phyloP scores from a whole-genome alignment of 2,797 vertebrate species.

The Danio tinwini region DNA sequence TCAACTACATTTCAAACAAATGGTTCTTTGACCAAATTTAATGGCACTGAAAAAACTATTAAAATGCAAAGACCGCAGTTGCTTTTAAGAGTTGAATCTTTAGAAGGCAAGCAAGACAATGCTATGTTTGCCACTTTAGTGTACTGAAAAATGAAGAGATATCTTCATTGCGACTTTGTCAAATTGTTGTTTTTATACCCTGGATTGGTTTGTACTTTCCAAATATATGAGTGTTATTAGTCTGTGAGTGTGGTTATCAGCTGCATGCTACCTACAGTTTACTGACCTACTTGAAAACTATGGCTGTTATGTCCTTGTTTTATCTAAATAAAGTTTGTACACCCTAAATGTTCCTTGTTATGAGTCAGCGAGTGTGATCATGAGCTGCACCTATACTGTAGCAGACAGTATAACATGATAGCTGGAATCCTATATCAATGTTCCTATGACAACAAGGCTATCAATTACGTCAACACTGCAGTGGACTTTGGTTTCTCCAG shows the following conservation, averaged over 20 bases:
- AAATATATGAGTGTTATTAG: too few relatives aligned
- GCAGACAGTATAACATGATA: conserved; percentile 56
- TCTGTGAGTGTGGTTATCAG: too few relatives aligned
- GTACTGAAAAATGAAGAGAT: neutral
- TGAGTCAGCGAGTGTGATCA: conserved; percentile 11
- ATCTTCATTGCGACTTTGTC: neutral
- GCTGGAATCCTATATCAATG: conserved; percentile 72
- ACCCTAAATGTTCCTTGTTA: neutral
- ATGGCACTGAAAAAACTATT: neutral
- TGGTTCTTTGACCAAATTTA: neutral
- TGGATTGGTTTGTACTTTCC: too few relatives aligned
- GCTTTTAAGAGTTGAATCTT: neutral
- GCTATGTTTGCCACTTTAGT: neutral
- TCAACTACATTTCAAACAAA: neutral
- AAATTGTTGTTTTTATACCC: neutral
- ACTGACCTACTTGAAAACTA: neutral
- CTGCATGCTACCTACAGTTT: too few relatives aligned
- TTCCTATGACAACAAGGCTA: conserved; percentile 83
- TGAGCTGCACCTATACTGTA: conserved; percentile 13
- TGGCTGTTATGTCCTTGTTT: conserved; percentile 11
- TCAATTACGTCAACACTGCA: conserved; percentile 73
- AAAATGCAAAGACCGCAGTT: neutral
- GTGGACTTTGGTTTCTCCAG: conserved; percentile 78
- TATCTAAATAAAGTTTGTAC: conserved; percentile 16
- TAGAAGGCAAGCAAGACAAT: neutral